These are phyloP conservation scores for Tigriopus californicus DNA, from an alignment of 2,888 invertebrate genomes.

Conservation along the genomic window DNA sequence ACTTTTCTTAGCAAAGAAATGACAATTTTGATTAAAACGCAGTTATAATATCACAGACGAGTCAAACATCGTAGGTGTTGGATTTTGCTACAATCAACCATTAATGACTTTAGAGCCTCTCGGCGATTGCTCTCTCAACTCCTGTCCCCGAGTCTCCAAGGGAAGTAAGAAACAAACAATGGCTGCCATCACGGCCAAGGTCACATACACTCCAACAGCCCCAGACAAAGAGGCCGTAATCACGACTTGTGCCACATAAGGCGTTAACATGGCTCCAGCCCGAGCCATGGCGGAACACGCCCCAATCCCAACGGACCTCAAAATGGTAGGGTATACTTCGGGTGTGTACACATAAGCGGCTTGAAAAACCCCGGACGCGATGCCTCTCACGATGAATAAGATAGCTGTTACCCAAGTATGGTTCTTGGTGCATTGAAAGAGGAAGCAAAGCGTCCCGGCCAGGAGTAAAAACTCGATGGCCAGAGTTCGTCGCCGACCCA, in stretches of 20 bases:
- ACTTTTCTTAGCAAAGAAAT: too few species aligned
- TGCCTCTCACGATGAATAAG: constrained; percentile 68
- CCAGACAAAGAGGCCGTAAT: constrained; percentile 50
- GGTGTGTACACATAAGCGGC: constrained; percentile 90
- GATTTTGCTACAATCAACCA: too few species aligned
- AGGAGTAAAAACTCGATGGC: constrained; percentile 59
- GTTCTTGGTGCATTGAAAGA: background rate
- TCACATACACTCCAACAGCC: constrained; percentile 33
- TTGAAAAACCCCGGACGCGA: constrained; percentile 84
- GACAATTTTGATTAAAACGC: too few species aligned
- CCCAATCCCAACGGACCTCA: constrained; percentile 76
- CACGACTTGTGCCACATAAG: constrained; percentile 77
- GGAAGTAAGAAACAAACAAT: constrained; percentile 47
- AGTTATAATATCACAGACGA: too few species aligned
- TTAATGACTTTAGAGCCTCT: too few species aligned
- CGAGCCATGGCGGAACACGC: constrained; percentile 77
- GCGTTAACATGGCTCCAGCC: constrained; percentile 80
- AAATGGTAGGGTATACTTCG: constrained; percentile 75
- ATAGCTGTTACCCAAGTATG: constrained; percentile 56
- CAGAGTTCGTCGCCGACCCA: constrained; percentile 80
- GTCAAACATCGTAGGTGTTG: too few species aligned
- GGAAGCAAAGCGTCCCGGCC: constrained; percentile 14
- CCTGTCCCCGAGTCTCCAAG: constrained; percentile 61
- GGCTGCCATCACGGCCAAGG: constrained; percentile 24
- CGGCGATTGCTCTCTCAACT: constrained; percentile 27